Evolutionary conservation across 2,797 vertebrate species (phyloP).

Genomic region (Enteromius unitaeniatus): DNA sequence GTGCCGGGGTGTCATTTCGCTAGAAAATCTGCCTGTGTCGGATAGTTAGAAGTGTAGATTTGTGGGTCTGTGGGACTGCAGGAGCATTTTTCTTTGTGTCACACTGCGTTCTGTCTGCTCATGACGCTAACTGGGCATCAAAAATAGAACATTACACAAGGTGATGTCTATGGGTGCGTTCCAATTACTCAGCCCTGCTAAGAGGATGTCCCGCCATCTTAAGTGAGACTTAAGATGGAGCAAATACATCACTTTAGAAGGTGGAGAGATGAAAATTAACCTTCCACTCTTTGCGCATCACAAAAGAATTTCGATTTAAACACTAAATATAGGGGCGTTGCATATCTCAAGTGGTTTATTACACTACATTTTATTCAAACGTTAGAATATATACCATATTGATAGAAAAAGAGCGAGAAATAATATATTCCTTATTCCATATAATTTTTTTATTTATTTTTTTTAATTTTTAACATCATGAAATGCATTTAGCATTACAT

Average conservation of each 20-base stretch:
- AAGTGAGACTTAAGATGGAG: not conserved
- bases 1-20: slow-evolving; percentile 9
- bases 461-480: too few species aligned
- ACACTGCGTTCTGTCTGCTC: slow-evolving; percentile 3
- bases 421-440: not conserved
- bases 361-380: not conserved
- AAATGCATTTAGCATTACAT: too few species aligned
- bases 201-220: slow-evolving; percentile 6
- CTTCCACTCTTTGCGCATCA: not conserved
- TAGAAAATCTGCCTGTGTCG: slow-evolving; percentile 27
- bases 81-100: slow-evolving; percentile 42
- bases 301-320: not conserved
- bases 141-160: slow-evolving; percentile 44
- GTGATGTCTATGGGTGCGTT: slow-evolving; percentile 12
- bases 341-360: not conserved
- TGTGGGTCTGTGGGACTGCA: slow-evolving; percentile 14
- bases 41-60: slow-evolving; percentile 34
- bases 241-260: slow-evolving; percentile 2
- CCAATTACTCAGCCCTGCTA: slow-evolving; percentile 8
- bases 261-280: not conserved
- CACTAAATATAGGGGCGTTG: not conserved
- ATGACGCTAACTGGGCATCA: not conserved
- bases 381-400: not conserved
- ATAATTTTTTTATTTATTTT: too few species aligned
- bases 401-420: not conserved